A percentile compares a stretch with the other conserved stretches of the same genome.
Evolutionary conservation across 2,888 invertebrate species (phyloP).

Genomic region (Cheilosia vulpina): DNA sequence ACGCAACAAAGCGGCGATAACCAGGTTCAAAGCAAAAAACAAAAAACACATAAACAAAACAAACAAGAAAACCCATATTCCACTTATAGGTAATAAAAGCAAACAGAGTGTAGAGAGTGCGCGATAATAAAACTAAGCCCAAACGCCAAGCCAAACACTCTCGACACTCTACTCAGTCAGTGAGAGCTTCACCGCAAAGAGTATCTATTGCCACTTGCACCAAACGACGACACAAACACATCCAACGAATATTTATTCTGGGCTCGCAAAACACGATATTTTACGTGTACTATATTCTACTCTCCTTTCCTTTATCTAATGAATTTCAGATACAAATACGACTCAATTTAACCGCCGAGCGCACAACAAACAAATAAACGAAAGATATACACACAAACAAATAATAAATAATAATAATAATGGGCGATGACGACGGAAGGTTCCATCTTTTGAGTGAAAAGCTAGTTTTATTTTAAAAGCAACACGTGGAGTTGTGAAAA

Average conservation of each 20-base stretch:
- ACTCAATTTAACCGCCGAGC: constrained; percentile 42
- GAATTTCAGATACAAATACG: constrained; percentile 36
- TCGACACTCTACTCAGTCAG: background rate
- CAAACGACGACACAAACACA: constrained; percentile 1
- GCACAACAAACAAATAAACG: constrained; percentile 8
- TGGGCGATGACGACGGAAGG: background rate
- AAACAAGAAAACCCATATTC: constrained; percentile 49
- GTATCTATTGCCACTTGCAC: constrained; percentile 36
- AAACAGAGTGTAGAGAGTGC: constrained; percentile 38
- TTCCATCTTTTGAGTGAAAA: constrained; percentile 3
- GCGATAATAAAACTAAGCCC: constrained; percentile 48
- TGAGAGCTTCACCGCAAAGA: constrained; percentile 15
- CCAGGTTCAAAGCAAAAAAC: constrained; percentile 5
- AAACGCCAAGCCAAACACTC: too few relatives aligned
- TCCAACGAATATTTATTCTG: constrained; percentile 27
- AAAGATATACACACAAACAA: constrained; percentile 40
- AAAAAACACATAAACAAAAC: constrained; percentile 8
- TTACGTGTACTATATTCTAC: background rate
- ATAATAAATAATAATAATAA: constrained; percentile 28
- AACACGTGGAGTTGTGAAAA: constrained; percentile 57
- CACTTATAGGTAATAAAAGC: constrained; percentile 51
- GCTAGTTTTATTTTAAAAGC: constrained; percentile 16
- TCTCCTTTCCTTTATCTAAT: constrained; percentile 41
- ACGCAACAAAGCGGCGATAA: constrained; percentile 26
- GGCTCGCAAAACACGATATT: constrained; percentile 11